A percentile compares a stretch with the other conserved stretches of the same genome.
Evolutionary conservation across 2,888 invertebrate species (phyloP).

Genomic region (Oscheius sp.): DNA sequence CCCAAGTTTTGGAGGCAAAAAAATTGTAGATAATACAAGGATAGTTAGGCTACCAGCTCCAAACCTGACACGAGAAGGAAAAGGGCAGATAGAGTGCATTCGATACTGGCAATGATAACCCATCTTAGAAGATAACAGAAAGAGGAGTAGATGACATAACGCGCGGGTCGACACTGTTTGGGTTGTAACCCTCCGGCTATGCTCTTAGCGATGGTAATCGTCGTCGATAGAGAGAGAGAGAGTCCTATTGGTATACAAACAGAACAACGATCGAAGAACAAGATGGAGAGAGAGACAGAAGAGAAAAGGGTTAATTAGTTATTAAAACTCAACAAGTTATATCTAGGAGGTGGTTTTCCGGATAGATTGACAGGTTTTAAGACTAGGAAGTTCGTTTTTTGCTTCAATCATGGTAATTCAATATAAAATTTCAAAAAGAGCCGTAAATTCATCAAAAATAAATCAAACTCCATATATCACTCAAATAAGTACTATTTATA

Average conservation of each 20-base stretch:
- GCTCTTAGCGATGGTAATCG: too few relatives aligned
- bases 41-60: not conserved
- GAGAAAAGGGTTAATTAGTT: not conserved
- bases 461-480: too few relatives aligned
- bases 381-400: too few relatives aligned
- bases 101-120: constrained; percentile 25
- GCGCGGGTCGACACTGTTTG: not conserved
- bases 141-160: not conserved
- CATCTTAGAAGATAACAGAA: constrained; percentile 3
- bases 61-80: not conserved
- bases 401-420: too few relatives aligned
- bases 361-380: too few relatives aligned
- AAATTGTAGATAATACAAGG: not conserved
- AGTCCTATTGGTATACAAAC: constrained; percentile 4
- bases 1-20: not conserved
- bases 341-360: too few relatives aligned
- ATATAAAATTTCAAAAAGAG: too few relatives aligned
- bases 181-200: not conserved
- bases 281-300: not conserved
- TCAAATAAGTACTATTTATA: too few relatives aligned
- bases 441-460: too few relatives aligned
- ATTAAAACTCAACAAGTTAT: too few relatives aligned
- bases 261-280: not conserved
- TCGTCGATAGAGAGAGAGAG: too few relatives aligned
- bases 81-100: constrained; percentile 24